Conservation (phyloP, 1,140 invertebrate genomes). For the Olivierus martensii region DNA sequence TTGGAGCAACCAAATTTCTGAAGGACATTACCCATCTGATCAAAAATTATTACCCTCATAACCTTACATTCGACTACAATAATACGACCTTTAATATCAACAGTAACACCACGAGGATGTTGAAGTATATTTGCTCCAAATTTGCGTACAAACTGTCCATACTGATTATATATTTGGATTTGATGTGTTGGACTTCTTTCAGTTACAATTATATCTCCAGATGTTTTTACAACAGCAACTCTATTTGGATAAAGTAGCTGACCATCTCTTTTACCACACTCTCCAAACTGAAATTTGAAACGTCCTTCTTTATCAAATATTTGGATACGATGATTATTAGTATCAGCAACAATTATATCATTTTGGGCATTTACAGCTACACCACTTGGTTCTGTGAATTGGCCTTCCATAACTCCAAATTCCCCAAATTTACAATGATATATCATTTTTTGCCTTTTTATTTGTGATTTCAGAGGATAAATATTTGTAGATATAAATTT, state of each 20-base stretch:
- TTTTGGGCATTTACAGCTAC: slow-evolving; percentile 98
- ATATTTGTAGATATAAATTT: slow-evolving; percentile 71
- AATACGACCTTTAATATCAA: slow-evolving; percentile 93
- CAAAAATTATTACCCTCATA: slow-evolving; percentile 98
- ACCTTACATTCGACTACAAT: slow-evolving; percentile 99
- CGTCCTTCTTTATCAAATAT: slow-evolving; percentile 98
- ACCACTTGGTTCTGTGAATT: slow-evolving; percentile 97
- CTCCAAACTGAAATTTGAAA: slow-evolving; percentile 99
- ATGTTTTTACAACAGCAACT: slow-evolving; percentile 90
- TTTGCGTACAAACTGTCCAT: slow-evolving; percentile 96
- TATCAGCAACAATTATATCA: slow-evolving; percentile 98
- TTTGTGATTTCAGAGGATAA: slow-evolving; percentile 88
- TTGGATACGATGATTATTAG: slow-evolving; percentile 97
- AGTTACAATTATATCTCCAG: slow-evolving; percentile 97
- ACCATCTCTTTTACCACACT: slow-evolving; percentile 83
- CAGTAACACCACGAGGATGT: slow-evolving; percentile 92
- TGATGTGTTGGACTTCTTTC: slow-evolving; percentile 90
- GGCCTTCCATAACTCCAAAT: slow-evolving; percentile 96
- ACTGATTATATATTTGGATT: slow-evolving; percentile 99
- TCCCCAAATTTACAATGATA: slow-evolving; percentile 99
- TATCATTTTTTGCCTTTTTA: slow-evolving; percentile 99
- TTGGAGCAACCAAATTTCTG: slow-evolving; percentile 78
- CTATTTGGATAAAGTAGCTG: slow-evolving; percentile 95
- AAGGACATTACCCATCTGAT: slow-evolving; percentile 87
- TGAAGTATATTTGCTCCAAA: slow-evolving; percentile 98